Percentiles rank a stretch among this genome's conserved stretches.
Evolutionary conservation across 2,888 invertebrate species (phyloP).

Genomic region (Dexiosoma caninum): DNA sequence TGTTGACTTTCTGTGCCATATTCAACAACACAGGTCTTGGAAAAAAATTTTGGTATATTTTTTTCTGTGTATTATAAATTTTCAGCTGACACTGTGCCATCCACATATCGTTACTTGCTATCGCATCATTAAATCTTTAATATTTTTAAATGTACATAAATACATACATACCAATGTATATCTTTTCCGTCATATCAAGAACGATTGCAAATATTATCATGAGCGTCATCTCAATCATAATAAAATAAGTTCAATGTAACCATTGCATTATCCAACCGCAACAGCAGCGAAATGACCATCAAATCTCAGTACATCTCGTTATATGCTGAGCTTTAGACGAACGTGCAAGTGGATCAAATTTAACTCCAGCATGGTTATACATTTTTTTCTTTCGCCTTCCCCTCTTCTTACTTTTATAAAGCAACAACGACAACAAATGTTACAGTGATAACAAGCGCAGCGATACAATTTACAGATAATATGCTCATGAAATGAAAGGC

Average conservation of each 20-base stretch:
- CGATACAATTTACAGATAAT: conserved; percentile 42
- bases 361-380: not conserved
- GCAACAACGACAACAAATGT: not conserved
- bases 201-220: conserved; percentile 27
- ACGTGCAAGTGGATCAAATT: not conserved
- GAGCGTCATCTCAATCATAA: not conserved
- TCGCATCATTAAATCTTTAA: conserved; percentile 36
- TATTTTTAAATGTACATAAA: too few relatives aligned
- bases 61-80: not conserved
- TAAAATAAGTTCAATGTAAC: conserved; percentile 44
- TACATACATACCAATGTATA: too few relatives aligned
- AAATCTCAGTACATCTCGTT: conserved; percentile 17
- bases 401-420: not conserved
- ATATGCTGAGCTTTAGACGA: not conserved
- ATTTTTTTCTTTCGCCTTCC: not conserved
- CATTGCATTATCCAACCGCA: conserved; percentile 23
- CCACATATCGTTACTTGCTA: not conserved
- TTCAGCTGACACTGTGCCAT: not conserved
- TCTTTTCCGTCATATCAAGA: conserved; percentile 12
- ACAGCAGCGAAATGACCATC: conserved; percentile 46
- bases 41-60: too few relatives aligned
- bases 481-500: not conserved
- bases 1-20: too few relatives aligned
- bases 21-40: too few relatives aligned
- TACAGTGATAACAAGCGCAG: conserved; percentile 36